Percentiles rank a stretch among this genome's conserved stretches.
Conservation (phyloP, 92 coral and sea anemone genomes). For the Metridium senile region DNA sequence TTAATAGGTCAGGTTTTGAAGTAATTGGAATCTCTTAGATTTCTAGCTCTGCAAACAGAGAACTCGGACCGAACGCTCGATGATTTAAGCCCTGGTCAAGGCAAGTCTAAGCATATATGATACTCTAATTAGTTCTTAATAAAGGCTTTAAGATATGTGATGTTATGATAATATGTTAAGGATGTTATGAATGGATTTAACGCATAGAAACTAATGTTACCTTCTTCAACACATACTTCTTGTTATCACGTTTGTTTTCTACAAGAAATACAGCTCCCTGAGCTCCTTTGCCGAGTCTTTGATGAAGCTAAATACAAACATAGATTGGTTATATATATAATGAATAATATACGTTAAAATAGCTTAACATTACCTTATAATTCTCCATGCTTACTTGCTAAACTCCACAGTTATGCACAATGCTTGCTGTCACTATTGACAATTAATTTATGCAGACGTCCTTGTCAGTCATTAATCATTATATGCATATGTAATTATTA, state of each 20-base stretch:
- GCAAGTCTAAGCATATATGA: background rate
- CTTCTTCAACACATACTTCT: conserved; percentile 88
- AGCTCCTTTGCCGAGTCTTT: conserved; percentile 96
- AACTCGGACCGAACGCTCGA: no score
- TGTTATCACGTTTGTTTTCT: conserved; percentile 83
- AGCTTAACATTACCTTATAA: conserved; percentile 55
- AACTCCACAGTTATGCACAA: conserved; percentile 24
- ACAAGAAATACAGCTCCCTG: conserved; percentile 93
- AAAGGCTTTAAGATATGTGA: background rate
- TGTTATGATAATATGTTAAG: background rate
- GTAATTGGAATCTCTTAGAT: background rate
- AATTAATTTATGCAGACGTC: conserved; percentile 40
- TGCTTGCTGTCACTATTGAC: conserved; percentile 42
- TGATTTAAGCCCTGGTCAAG: no score
- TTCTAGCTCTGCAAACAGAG: background rate
- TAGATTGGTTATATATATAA: background rate
- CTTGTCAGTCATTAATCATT: conserved; percentile 26
- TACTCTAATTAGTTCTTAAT: background rate
- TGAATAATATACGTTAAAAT: background rate
- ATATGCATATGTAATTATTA: conserved; percentile 3
- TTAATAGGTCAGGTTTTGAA: no score
- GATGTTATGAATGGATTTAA: conserved; percentile 4
- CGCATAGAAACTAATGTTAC: conserved; percentile 30
- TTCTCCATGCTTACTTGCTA: conserved; percentile 51
- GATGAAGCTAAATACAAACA: conserved; percentile 69